These are phyloP conservation scores for Halichoeres trimaculatus DNA, from an alignment of 2,113 vertebrate species.

Conservation along the genomic window DNA sequence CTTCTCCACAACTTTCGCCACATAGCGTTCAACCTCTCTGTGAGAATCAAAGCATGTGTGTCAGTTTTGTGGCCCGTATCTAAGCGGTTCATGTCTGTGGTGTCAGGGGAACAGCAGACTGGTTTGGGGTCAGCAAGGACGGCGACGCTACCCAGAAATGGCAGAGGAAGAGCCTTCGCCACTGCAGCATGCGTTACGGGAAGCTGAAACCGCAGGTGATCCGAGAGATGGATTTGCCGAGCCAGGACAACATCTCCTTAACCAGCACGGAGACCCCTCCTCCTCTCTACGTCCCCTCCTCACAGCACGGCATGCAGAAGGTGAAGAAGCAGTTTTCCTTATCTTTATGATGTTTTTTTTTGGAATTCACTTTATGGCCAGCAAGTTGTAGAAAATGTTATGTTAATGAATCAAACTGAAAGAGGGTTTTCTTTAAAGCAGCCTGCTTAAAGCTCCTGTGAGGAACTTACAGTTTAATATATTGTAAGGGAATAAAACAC, in stretches of 20 bases:
- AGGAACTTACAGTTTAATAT: too few relatives aligned
- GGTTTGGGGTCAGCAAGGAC: slow-evolving; percentile 98
- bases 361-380: too few relatives aligned
- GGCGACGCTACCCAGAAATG: slow-evolving; percentile 95
- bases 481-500: too few relatives aligned
- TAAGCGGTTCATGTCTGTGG: slow-evolving; percentile 64
- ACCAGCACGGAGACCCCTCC: slow-evolving; percentile 97
- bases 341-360: background rate
- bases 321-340: slow-evolving; percentile 64
- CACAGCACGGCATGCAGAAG: slow-evolving; percentile 97
- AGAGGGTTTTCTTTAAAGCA: too few relatives aligned
- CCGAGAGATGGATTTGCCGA: slow-evolving; percentile 96
- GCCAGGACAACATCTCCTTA: slow-evolving; percentile 96
- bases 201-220: slow-evolving; percentile 97
- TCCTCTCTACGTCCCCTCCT: slow-evolving; percentile 91
- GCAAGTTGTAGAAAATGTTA: too few relatives aligned
- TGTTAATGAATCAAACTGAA: too few relatives aligned
- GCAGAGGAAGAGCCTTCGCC: slow-evolving; percentile 97
- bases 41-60: background rate
- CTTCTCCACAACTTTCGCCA: background rate
- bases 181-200: slow-evolving; percentile 97
- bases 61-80: slow-evolving; percentile 3
- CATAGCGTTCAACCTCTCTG: slow-evolving; percentile 13
- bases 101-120: slow-evolving; percentile 95
- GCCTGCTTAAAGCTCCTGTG: too few relatives aligned